Base-by-base conservation (phyloP, 2,888 invertebrate species). In the Brenthis ino region DNA sequence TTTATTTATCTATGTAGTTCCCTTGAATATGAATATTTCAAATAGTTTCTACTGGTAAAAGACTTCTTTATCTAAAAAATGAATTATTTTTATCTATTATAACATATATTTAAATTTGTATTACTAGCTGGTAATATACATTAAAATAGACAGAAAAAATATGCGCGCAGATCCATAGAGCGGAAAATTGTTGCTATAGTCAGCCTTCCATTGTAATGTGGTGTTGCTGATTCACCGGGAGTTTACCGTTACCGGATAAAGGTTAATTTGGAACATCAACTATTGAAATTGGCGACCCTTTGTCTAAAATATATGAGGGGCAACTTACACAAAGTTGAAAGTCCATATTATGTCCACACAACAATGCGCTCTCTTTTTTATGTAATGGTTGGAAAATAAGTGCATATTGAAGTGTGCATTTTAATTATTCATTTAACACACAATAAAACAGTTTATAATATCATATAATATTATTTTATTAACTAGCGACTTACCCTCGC, bases 151-250 rank as follows among this genome's bases (percentile, higher is more conserved):
- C 28, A 20, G 28, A 14, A 51, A 63, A 67, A 20, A 50, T 11
- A 51, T 37, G 24, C 13, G 14, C 47, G 28, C 24, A 24, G 43
- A 51, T 61, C 16, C 85, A 79, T 80, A 81, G 83, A 87, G 84
- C 85, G 85, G 84, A 85, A 88, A 87, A 85, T 83, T 78, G 81
- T 84, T 85, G 83, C 82, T 84, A 83, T 83, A 82, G 83, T 76
- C 76, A 76, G 78, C 78, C 75, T 76, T 75, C 78, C 78, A 79
- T 84, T 82, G 80, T 80, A 80, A 79, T 79, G 78, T 81, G 76
- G 75, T 75, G 77, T 64, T 65, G 78, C 76, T 89, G 89, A 87
- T 79, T 88, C 87, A 88, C 76, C 78, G 70, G 51, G 69, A 69
- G 73, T 77, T 76, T 81, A 86, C 86, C 83, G 87, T 84, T 87